These are phyloP conservation scores for Heliangelus exortis DNA, from an alignment of 2,797 vertebrate genomes.

Conservation along the genomic window DNA sequence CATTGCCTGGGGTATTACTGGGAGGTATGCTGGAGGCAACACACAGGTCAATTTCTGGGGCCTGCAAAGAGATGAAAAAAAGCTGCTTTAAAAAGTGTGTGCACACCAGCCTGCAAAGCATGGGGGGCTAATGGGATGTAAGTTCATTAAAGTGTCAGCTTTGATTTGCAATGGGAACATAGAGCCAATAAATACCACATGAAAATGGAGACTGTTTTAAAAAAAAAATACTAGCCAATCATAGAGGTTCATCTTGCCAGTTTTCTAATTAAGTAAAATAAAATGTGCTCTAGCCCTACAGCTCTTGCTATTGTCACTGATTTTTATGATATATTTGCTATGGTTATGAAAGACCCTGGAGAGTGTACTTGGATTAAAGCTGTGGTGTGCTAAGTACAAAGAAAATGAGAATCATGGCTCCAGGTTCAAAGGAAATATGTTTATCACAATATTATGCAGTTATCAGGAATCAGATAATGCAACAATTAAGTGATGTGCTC, in stretches of 20 bases:
- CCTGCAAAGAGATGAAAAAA: slow-evolving; percentile 71
- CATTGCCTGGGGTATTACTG: slow-evolving; percentile 77
- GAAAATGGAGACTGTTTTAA: neutral
- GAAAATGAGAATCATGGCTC: neutral
- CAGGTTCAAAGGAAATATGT: neutral
- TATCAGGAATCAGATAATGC: neutral
- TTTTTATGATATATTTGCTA: neutral
- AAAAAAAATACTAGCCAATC: neutral
- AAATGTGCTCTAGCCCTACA: neutral
- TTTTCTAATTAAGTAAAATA: slow-evolving; percentile 13
- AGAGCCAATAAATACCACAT: neutral
- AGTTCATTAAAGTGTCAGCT: neutral
- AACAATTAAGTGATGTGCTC: neutral
- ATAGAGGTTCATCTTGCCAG: neutral
- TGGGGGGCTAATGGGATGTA: neutral
- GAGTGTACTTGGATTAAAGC: neutral
- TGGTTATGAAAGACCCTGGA: neutral
- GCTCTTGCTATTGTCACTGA: neutral
- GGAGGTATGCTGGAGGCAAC: slow-evolving; percentile 84
- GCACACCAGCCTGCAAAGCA: neutral
- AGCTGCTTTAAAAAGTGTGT: neutral
- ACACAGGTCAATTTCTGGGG: slow-evolving; percentile 81
- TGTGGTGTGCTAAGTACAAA: neutral
- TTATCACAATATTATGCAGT: neutral
- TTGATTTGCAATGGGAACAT: neutral